Conservation (phyloP, 2,888 invertebrate species). For the Spisula subtruncata region DNA sequence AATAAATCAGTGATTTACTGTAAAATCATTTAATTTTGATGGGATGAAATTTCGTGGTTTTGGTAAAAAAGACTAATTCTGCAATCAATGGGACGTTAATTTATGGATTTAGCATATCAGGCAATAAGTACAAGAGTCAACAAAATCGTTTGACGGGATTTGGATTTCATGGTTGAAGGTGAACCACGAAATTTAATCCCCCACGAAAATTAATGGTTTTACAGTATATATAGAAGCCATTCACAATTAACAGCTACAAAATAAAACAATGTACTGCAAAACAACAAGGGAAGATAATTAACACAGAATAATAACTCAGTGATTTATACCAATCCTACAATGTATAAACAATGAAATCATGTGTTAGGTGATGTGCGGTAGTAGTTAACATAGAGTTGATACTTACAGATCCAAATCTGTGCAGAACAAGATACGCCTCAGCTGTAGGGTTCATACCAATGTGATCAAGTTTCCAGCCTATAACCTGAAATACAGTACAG, state of each 20-base stretch:
- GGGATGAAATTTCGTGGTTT: no score
- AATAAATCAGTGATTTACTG: no score
- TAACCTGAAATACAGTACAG: slow-evolving; percentile 90
- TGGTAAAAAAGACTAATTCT: no score
- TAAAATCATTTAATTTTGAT: no score
- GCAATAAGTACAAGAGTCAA: no score
- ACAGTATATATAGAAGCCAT: neutral
- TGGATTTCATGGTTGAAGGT: no score
- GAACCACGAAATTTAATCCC: no score
- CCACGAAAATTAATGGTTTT: no score
- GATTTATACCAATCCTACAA: neutral
- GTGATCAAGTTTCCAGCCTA: slow-evolving; percentile 94
- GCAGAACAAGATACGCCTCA: slow-evolving; percentile 95
- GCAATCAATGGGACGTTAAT: no score
- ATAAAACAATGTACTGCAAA: neutral
- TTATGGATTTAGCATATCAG: no score
- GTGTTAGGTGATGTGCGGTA: neutral
- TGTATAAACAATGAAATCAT: neutral
- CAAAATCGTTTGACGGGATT: no score
- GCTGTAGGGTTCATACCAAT: slow-evolving; percentile 94
- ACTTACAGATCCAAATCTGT: slow-evolving; percentile 97
- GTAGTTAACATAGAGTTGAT: slow-evolving; percentile 58
- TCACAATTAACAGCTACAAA: neutral
- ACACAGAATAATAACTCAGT: neutral
- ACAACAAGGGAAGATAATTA: neutral